Evolutionary conservation across 2,113 vertebrate genomes (phyloP).

Genomic region (Sigmodon hispidus): DNA sequence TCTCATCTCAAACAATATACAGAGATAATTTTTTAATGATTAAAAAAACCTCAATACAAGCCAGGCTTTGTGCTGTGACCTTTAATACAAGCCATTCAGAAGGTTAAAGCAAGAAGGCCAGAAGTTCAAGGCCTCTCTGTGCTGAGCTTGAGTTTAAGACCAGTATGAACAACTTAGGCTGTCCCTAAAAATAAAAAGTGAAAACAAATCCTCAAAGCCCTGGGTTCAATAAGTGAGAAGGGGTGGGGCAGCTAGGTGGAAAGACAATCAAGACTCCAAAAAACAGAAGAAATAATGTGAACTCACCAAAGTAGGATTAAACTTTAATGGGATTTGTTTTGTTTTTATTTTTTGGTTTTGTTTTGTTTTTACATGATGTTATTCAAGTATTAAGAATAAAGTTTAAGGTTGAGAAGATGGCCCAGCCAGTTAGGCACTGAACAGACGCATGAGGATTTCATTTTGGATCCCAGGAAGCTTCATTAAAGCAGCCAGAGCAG

Average conservation of each 20-base stretch:
- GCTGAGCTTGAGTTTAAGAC: not conserved
- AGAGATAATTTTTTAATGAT: not conserved
- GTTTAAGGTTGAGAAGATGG: not conserved
- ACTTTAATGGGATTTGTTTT: not conserved
- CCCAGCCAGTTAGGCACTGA: not conserved
- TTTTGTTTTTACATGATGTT: not conserved
- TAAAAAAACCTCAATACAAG: not conserved
- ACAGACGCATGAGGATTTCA: not conserved
- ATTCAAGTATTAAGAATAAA: slow-evolving; percentile 3
- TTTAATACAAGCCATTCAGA: not conserved
- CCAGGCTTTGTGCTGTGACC: not conserved
- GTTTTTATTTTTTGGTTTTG: too few species aligned
- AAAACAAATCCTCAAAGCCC: not conserved
- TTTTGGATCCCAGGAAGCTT: not conserved
- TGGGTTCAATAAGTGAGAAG: not conserved
- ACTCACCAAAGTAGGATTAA: not conserved
- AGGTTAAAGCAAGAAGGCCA: not conserved
- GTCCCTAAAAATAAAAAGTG: not conserved
- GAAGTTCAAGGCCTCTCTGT: not conserved
- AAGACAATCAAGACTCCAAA: not conserved
- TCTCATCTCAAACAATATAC: slow-evolving; percentile 12
- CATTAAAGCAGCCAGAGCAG: not conserved
- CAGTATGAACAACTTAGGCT: not conserved
- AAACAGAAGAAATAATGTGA: not conserved
- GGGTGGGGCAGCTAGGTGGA: not conserved